Percentiles rank a stretch among this genome's conserved stretches.
phyloP scores from a whole-genome alignment of 2,888 invertebrate genomes.

The Gandaritis pyraliata region DNA sequence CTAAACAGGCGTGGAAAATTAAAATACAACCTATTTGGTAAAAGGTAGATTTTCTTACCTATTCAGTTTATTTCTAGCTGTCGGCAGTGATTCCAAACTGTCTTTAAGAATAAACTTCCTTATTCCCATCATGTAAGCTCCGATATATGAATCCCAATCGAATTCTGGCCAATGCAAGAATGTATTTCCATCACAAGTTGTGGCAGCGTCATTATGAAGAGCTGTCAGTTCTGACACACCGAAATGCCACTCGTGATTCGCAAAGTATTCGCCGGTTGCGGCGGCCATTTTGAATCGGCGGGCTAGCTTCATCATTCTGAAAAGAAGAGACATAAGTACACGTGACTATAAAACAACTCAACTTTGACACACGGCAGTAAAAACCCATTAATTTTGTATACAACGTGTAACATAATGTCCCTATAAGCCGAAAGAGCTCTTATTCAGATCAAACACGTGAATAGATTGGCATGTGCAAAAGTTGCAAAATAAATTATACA shows the following conservation, averaged over 20 bases:
- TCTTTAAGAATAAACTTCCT: constrained; percentile 93
- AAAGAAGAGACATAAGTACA: constrained; percentile 40
- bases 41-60: constrained; percentile 79
- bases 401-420: no score
- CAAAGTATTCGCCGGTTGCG: constrained; percentile 92
- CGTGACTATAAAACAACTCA: no score
- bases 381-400: no score
- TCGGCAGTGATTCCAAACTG: constrained; percentile 85
- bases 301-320: constrained; percentile 93
- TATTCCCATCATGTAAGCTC: constrained; percentile 92
- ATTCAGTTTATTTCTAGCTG: constrained; percentile 86
- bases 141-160: constrained; percentile 92
- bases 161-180: constrained; percentile 87
- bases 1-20: no score
- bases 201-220: constrained; percentile 80
- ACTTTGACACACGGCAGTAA: no score
- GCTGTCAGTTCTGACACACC: constrained; percentile 86
- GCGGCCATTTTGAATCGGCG: constrained; percentile 91
- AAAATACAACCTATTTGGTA: no score
- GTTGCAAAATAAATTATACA: no score
- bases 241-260: constrained; percentile 93
- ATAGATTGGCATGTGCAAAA: no score
- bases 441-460: no score
- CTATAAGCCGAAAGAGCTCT: no score
- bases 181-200: constrained; percentile 79